Evolutionary conservation across 2,888 invertebrate species (phyloP).

Genomic region (Machimus rusticus): DNA sequence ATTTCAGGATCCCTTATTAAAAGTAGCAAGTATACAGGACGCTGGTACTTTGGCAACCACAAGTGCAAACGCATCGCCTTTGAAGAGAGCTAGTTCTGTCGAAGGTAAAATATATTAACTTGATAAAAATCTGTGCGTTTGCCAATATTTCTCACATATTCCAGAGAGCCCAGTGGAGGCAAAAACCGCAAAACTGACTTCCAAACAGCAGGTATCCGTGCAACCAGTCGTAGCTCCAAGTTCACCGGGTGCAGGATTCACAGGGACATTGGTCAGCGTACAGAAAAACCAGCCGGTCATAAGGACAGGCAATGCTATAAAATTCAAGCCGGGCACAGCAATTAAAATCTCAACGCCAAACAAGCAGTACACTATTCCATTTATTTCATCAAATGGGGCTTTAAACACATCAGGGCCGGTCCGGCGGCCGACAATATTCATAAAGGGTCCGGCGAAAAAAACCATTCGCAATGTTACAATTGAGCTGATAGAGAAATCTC

Average conservation of each 20-base stretch:
- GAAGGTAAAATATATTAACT: not conserved
- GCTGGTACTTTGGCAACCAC: not conserved
- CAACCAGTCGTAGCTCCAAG: not conserved
- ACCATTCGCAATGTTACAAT: constrained; percentile 58
- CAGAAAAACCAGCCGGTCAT: constrained; percentile 26
- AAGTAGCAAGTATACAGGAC: not conserved
- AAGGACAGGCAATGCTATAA: constrained; percentile 20
- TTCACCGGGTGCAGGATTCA: not conserved
- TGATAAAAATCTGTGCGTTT: not conserved
- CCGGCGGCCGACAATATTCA: constrained; percentile 56
- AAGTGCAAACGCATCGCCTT: not conserved
- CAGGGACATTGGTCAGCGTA: constrained; percentile 42
- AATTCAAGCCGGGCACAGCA: constrained; percentile 45
- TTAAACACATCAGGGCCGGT: constrained; percentile 41
- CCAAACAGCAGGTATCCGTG: constrained; percentile 4
- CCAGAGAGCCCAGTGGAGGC: not conserved
- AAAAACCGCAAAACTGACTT: not conserved
- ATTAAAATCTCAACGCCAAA: constrained; percentile 42
- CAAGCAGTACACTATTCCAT: constrained; percentile 47
- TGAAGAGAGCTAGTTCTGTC: constrained; percentile 8
- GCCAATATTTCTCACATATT: not conserved
- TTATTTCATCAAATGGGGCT: constrained; percentile 51
- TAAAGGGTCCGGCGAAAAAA: constrained; percentile 56
- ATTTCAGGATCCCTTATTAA: constrained; percentile 3
- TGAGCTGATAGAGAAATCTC: constrained; percentile 57